phyloP scores from a whole-genome alignment of 2,113 vertebrate genomes.

The Coryphaenoides rupestris region DNA sequence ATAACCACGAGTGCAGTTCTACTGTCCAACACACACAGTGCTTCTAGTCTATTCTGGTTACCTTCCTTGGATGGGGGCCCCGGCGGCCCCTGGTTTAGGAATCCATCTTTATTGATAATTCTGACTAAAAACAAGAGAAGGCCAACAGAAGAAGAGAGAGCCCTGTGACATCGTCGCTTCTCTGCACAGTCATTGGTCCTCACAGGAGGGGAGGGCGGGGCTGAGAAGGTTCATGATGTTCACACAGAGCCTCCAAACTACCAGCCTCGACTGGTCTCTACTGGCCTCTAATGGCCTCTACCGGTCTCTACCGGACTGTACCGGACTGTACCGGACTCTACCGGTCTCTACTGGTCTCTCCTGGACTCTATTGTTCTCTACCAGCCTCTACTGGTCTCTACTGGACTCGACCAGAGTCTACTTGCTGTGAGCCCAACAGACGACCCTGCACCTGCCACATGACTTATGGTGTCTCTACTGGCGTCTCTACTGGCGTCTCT shows the following conservation, averaged over 20 bases:
- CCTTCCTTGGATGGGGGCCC: constrained; percentile 64
- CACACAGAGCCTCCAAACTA: background rate
- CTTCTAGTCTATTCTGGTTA: constrained; percentile 27
- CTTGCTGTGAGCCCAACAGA: no score
- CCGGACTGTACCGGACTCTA: no score
- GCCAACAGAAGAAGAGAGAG: background rate
- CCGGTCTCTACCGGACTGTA: no score
- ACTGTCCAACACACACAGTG: background rate
- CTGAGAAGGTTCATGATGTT: background rate
- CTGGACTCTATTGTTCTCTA: no score
- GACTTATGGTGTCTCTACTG: no score
- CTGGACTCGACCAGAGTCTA: no score
- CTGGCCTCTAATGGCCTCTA: no score
- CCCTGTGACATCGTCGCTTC: background rate
- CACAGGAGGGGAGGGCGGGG: background rate
- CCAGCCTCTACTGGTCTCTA: no score
- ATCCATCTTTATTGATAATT: constrained; percentile 58
- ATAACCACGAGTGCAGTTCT: background rate
- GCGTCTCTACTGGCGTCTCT: no score
- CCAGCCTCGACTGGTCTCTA: no score
- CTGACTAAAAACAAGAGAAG: constrained; percentile 48
- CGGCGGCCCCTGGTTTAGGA: constrained; percentile 40
- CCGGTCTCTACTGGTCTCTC: no score
- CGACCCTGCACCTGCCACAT: no score
- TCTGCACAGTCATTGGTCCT: background rate